These are phyloP conservation scores for Hypotaenidia philippensis DNA, from an alignment of 2,797 vertebrate genomes.

Conservation along the genomic window DNA sequence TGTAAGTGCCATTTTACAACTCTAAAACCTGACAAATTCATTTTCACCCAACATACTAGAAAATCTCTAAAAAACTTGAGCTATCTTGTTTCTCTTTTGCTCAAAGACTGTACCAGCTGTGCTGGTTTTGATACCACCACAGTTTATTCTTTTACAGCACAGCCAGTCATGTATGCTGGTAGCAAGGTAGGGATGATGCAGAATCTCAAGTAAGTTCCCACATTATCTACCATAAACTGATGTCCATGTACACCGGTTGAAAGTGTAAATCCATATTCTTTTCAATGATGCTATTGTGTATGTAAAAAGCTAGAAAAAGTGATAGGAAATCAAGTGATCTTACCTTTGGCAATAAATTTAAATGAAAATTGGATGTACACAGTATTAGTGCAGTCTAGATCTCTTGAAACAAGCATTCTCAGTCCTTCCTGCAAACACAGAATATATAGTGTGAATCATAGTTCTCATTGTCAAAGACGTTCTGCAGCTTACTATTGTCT, in stretches of 20 bases:
- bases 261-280: background rate
- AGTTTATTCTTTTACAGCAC: background rate
- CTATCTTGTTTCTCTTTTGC: background rate
- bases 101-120: background rate
- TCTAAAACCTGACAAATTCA: background rate
- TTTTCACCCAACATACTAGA: background rate
- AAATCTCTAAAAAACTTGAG: background rate
- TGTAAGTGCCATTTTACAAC: background rate
- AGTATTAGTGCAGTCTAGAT: conserved; percentile 93
- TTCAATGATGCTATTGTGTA: background rate
- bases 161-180: background rate
- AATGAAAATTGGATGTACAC: conserved; percentile 97
- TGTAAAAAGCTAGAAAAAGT: background rate
- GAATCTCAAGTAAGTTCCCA: background rate
- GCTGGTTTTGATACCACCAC: background rate
- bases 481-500: background rate
- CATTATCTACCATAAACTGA: background rate
- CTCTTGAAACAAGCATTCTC: conserved; percentile 94
- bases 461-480: background rate
- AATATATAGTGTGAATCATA: background rate
- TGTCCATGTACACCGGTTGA: background rate
- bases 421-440: conserved; percentile 90
- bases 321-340: conserved; percentile 35
- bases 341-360: conserved; percentile 97
- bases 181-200: background rate